Conservation (phyloP, 2,888 invertebrate genomes). For the Cheilosia grossa region DNA sequence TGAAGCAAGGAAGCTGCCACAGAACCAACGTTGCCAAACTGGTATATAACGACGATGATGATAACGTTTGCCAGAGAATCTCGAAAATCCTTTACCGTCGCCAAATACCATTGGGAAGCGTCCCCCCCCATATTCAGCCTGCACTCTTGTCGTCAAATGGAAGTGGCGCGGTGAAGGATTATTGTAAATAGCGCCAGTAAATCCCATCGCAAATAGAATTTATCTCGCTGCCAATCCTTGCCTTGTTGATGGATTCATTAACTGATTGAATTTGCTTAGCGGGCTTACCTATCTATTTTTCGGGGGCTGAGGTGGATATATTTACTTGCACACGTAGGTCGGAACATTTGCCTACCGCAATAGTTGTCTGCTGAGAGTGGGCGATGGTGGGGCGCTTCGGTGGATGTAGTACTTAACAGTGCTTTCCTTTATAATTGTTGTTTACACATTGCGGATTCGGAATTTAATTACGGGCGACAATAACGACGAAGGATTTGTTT, state of each 20-base stretch:
- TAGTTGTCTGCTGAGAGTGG: not conserved
- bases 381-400: not conserved
- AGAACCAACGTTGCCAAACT: not conserved
- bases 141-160: not conserved
- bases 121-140: not conserved
- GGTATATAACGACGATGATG: constrained; percentile 18
- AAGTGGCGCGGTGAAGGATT: constrained; percentile 17
- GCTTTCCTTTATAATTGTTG: constrained; percentile 73
- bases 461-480: constrained; percentile 71
- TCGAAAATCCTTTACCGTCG: constrained; percentile 32
- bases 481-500: constrained; percentile 69
- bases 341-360: not conserved
- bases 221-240: constrained; percentile 46
- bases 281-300: constrained; percentile 44
- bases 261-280: constrained; percentile 71
- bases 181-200: constrained; percentile 49
- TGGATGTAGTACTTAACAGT: constrained; percentile 18
- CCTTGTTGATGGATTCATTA: constrained; percentile 65
- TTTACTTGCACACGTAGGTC: constrained; percentile 32
- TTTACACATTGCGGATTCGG: constrained; percentile 71
- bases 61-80: constrained; percentile 34
- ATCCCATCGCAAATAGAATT: constrained; percentile 64
- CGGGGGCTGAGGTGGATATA: not conserved
- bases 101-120: constrained; percentile 2
- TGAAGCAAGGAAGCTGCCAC: constrained; percentile 7